Percentiles rank a stretch among this genome's conserved stretches.
phyloP scores from a whole-genome alignment of 2,888 invertebrate species.

The Sarcophaga rosellei region DNA sequence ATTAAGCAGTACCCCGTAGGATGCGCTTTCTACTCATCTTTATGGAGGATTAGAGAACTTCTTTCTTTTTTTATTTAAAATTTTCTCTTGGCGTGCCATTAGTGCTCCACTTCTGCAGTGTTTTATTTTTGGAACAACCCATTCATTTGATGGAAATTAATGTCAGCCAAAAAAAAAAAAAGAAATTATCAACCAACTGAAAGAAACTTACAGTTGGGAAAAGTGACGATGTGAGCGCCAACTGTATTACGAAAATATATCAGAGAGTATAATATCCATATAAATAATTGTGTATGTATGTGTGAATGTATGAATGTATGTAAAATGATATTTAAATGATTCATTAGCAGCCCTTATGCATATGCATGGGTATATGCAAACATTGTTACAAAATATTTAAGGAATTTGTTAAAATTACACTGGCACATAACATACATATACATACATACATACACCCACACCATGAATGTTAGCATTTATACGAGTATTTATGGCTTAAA shows the following conservation, averaged over 20 bases:
- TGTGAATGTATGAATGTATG: neutral
- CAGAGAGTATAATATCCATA: neutral
- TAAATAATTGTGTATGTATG: neutral
- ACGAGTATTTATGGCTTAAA: conserved; percentile 26
- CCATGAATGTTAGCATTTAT: neutral
- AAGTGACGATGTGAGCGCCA: conserved; percentile 43
- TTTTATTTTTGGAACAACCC: neutral
- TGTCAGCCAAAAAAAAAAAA: conserved; percentile 35
- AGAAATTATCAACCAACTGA: conserved; percentile 14
- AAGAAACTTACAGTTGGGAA: conserved; percentile 17
- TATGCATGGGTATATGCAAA: too few species aligned
- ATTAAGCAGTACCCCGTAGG: too few species aligned
- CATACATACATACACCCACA: neutral
- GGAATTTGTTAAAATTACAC: conserved; percentile 46
- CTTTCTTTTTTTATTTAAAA: neutral
- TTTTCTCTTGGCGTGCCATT: neutral
- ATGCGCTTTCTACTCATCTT: too few species aligned
- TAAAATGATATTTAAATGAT: conserved; percentile 61
- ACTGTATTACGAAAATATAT: conserved; percentile 20
- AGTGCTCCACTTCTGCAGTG: neutral
- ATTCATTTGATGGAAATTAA: conserved; percentile 54
- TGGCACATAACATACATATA: conserved; percentile 8
- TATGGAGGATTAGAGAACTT: too few species aligned
- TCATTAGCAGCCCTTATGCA: conserved; percentile 66
- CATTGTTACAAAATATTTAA: conserved; percentile 8